Evolutionary conservation across 2,113 vertebrate genomes (phyloP).

Genomic region (Chloropsis cyanopogon): DNA sequence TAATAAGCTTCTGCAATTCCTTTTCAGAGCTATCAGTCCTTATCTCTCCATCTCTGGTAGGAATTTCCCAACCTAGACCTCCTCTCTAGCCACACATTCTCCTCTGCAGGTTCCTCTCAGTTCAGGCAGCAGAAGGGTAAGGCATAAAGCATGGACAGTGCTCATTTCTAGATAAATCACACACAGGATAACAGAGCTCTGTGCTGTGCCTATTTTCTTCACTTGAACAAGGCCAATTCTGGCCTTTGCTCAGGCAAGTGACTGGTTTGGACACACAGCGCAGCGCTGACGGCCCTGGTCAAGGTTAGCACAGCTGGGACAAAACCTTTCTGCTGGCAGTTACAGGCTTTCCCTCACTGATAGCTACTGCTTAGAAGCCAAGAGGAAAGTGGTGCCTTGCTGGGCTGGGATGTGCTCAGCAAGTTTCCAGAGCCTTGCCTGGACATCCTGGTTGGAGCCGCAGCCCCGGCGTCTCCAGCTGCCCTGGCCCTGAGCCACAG

Average conservation of each 20-base stretch:
- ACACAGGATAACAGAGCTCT: not conserved
- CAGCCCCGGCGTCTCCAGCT: rapidly evolving
- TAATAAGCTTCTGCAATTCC: not conserved
- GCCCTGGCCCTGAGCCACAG: not conserved
- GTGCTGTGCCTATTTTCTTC: not conserved
- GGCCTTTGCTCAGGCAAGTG: not conserved
- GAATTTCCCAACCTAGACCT: not conserved
- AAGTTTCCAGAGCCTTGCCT: not conserved
- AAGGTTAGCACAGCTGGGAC: not conserved
- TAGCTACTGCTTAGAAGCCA: not conserved
- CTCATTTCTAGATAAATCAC: not conserved
- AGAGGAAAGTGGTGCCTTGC: not conserved
- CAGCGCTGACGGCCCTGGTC: not conserved
- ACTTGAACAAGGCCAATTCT: not conserved
- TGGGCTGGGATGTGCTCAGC: not conserved
- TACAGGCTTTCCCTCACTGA: not conserved
- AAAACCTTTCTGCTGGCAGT: not conserved
- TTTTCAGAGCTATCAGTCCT: not conserved
- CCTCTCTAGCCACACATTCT: not conserved
- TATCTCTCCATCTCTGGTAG: not conserved
- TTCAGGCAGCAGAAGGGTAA: not conserved
- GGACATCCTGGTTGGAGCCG: rapidly evolving
- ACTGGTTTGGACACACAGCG: not conserved
- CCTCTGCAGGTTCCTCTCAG: not conserved
- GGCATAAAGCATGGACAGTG: not conserved